Percentiles rank a stretch among this genome's conserved stretches.
Conservation (phyloP, 2,797 vertebrate genomes). For the Hypotaenidia philippensis region DNA sequence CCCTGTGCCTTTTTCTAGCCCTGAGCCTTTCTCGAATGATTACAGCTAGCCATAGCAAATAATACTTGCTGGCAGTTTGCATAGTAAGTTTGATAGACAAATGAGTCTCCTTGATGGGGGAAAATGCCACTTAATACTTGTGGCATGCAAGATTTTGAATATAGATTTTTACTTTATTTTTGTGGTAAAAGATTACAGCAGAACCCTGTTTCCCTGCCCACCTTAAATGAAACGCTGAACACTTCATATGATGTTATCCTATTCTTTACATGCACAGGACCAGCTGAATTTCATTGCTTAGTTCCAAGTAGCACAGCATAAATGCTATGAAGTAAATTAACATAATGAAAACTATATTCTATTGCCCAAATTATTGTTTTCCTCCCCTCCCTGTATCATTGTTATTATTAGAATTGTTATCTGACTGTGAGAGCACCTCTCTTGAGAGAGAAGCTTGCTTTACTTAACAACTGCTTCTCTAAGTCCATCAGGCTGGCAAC, state of each 20-base stretch:
- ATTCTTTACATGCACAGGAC: neutral
- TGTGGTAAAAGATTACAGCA: neutral
- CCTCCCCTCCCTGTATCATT: neutral
- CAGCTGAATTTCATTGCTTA: neutral
- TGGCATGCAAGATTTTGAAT: neutral
- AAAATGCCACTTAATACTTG: neutral
- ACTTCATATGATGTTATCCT: neutral
- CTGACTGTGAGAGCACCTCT: conserved; percentile 31
- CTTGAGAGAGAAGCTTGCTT: conserved; percentile 12
- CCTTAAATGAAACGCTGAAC: neutral
- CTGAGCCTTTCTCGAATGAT: neutral
- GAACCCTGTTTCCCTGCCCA: neutral
- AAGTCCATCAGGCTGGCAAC: conserved; percentile 38
- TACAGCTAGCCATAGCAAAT: neutral
- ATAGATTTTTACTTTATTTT: neutral
- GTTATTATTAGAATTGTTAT: conserved; percentile 49
- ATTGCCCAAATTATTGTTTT: conserved; percentile 37
- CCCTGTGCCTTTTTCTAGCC: neutral
- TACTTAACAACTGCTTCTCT: conserved; percentile 39
- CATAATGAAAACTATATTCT: conserved; percentile 28
- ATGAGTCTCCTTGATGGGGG: neutral
- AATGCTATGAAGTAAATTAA: conserved; percentile 38
- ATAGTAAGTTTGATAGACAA: neutral
- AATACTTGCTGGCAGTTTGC: neutral
- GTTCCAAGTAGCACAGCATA: neutral